Evolutionary conservation across 2,113 vertebrate genomes (phyloP), one percentile per base, ranked within the genome.

Genomic region (Vidua macroura): DNA sequence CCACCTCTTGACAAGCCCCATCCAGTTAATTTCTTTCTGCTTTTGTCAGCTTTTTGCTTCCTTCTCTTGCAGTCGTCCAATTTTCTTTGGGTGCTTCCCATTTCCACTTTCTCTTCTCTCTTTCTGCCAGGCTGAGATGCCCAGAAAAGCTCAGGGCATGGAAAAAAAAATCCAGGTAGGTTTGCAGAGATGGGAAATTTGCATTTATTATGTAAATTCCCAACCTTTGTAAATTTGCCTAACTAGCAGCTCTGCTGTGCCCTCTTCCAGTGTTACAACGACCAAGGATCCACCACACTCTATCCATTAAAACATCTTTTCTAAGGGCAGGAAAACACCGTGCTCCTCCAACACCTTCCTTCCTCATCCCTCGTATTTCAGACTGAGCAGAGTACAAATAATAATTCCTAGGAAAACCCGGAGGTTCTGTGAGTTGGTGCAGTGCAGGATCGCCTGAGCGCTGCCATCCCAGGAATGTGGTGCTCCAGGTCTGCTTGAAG

Each of bases 391-490:
- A 48, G 21, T 1, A 35, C 10, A 60, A 30, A 30, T 7, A 63
- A 31, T 8, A 43, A 13, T 25, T 62, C 41, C 41, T 20, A 11
- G 10, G 15, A 6, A 24, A 67, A 7, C 11, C 2, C 2, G 7
- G n/a, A 9, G 5, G 4, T 37, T 5, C 39, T 0, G 0, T 2
- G 53, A 33, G 4, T 25, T 43, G 6, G 8, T 9, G 44, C 46
- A 3, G 23, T 0, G 14, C 39, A 8, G 86, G 64, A 35, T 53
- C 7, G 1, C 43, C 59, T 6, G 43, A 43, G 72, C 3, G 0
- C 8, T 24, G 41, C 31, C 2, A 2, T 30, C 91, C 51, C 20
- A 15, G 46, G 28, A 33, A 46, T 33, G 18, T 2, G 46, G 8
- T 4, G 48, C 56, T 51, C 80, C 93, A 2, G 1, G 5, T 53